Conservation (phyloP, 1,140 invertebrate genomes). For the Aphidius gifuensis region DNA sequence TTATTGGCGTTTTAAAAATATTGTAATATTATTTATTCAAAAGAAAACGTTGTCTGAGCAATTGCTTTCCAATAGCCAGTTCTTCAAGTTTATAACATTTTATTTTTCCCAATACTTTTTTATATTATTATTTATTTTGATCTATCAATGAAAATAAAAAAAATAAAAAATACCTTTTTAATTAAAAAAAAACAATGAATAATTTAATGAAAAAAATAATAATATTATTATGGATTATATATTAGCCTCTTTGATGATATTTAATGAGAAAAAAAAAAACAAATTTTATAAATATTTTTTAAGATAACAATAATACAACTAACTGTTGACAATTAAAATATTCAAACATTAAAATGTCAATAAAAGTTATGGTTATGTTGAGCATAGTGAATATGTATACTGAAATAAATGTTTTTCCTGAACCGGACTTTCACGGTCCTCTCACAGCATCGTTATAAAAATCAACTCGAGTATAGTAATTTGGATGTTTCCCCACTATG, state of each 20-base stretch:
- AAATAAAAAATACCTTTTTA: too few relatives aligned
- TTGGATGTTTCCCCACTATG: slow-evolving; percentile 8
- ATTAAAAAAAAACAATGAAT: too few relatives aligned
- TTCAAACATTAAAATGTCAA: slow-evolving; percentile 1
- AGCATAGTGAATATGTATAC: background rate
- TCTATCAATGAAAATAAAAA: too few relatives aligned
- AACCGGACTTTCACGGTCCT: background rate
- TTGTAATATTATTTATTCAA: slow-evolving; percentile 56
- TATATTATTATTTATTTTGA: slow-evolving; percentile 2
- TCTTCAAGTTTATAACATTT: background rate
- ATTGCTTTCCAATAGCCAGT: slow-evolving; percentile 51
- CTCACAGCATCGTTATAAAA: too few relatives aligned
- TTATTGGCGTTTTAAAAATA: slow-evolving; percentile 58
- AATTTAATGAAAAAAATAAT: too few relatives aligned
- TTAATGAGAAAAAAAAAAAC: too few relatives aligned
- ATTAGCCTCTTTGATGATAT: too few relatives aligned
- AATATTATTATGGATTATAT: too few relatives aligned
- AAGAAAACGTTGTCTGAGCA: slow-evolving; percentile 39
- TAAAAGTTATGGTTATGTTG: background rate
- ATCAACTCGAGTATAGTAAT: background rate
- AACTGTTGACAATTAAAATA: slow-evolving; percentile 2
- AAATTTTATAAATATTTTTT: too few relatives aligned
- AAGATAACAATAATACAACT: too few relatives aligned
- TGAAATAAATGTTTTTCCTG: too few relatives aligned
- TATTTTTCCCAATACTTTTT: slow-evolving; percentile 9